These are phyloP conservation scores for Menura novaehollandiae DNA, from an alignment of 2,113 vertebrate genomes.

Conservation along the genomic window DNA sequence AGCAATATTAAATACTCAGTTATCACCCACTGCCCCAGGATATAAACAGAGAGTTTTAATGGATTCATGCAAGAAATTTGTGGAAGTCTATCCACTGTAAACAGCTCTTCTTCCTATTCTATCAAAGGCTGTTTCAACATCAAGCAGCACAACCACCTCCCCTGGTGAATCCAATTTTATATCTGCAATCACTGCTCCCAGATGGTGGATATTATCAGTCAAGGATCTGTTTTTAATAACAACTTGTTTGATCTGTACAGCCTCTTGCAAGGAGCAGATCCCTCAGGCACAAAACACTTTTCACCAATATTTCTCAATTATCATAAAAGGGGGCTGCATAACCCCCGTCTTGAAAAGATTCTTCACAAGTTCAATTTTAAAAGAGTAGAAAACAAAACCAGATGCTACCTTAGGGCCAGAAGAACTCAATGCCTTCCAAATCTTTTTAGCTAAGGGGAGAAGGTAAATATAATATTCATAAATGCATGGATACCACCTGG, in stretches of 20 bases:
- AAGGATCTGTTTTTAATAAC: slow-evolving; percentile 34
- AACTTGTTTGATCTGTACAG: slow-evolving; percentile 40
- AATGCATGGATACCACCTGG: not conserved
- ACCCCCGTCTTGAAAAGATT: not conserved
- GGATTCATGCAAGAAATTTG: not conserved
- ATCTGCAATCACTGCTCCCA: slow-evolving; percentile 41
- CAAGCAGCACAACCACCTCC: slow-evolving; percentile 23
- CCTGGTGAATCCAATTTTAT: slow-evolving; percentile 49
- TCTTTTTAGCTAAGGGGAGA: not conserved
- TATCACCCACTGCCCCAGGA: not conserved
- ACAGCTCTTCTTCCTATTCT: slow-evolving; percentile 2
- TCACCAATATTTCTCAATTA: slow-evolving; percentile 19
- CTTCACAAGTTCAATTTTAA: not conserved
- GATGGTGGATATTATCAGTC: slow-evolving; percentile 29
- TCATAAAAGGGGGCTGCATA: not conserved
- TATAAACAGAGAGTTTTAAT: not conserved
- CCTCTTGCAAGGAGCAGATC: slow-evolving; percentile 5
- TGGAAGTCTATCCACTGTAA: not conserved
- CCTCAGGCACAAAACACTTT: not conserved
- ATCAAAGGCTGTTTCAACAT: slow-evolving; percentile 38
- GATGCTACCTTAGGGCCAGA: not conserved
- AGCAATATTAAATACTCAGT: not conserved
- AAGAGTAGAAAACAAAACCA: not conserved
- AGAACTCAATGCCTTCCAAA: not conserved
- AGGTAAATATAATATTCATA: not conserved